Evolutionary conservation across 1,140 invertebrate species (phyloP), one percentile per base, ranked within the genome.

Genomic region (Drosophila sechellia): DNA sequence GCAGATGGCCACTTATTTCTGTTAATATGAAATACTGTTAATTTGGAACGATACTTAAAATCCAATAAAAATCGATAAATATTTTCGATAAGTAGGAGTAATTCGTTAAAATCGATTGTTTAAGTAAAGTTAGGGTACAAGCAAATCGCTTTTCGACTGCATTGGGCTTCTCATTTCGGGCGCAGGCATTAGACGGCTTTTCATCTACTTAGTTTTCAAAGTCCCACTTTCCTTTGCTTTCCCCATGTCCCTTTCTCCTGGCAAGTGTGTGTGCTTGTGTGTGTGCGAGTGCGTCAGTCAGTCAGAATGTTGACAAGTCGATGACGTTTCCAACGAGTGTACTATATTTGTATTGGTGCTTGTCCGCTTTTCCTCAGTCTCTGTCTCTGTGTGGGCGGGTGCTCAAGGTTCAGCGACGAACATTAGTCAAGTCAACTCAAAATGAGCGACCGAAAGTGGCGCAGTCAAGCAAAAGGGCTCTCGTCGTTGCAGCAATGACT

Each of bases 351-450:
- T 69, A 43, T 64, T 49, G 65, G 55, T 68, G 63, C 70, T 64
- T 58, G 73, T 61, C 50, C 46, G 64, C 60, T 39, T 55, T 52
- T 31, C 52, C 45, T 39, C 40, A 48, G 25, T 59, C 5, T 34
- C 37, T 54, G 34, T 48, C 17, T 55, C 17, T 56, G 22, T 56
- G 34, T 49, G 40, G 15, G 61, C 46, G 43, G 46, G 54, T 6
- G 25, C 52, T 57, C 57, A 70, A 72, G 65, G 57, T 57, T 78
- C 40, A 77, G 76, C 76, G 69, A 50, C 48, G 78, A 89, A 77
- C 84, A 81, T 86, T 86, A 79, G 81, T 86, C 81, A 63, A 86
- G 81, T 61, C 70, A 81, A 65, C 75, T 79, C 70, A 83, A 86
- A 86, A 79, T 87, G 79, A 86, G 84, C 83, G 84, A 77, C 75